phyloP scores from a whole-genome alignment of 1,140 invertebrate genomes.

The Monomorium pharaonis region DNA sequence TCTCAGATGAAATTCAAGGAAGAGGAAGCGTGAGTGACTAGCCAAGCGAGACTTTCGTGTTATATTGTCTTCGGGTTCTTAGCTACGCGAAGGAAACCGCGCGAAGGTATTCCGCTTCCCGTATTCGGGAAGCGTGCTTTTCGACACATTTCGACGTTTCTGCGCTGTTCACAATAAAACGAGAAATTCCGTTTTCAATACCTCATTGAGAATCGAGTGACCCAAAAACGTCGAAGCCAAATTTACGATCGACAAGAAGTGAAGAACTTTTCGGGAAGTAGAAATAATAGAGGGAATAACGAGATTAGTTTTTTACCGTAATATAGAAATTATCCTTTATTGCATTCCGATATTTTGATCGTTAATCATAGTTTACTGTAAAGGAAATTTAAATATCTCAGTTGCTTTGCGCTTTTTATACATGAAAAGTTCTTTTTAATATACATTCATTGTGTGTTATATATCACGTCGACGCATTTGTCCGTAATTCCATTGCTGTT shows the following conservation, averaged over 20 bases:
- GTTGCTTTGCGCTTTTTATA: not conserved
- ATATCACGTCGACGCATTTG: not conserved
- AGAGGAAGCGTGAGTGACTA: constrained; percentile 72
- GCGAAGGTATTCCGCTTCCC: not conserved
- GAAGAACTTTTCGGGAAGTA: not conserved
- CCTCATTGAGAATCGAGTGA: not conserved
- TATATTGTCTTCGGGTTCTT: constrained; percentile 66
- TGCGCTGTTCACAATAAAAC: not conserved
- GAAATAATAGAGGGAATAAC: not conserved
- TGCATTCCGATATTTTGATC: not conserved
- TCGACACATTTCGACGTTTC: not conserved
- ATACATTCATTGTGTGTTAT: not conserved
- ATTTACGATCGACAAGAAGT: constrained; percentile 5
- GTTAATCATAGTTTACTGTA: not conserved
- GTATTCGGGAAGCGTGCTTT: not conserved
- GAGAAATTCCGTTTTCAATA: not conserved
- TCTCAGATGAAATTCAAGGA: constrained; percentile 65
- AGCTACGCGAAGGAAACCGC: not conserved
- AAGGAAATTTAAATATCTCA: not conserved
- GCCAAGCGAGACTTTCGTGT: constrained; percentile 69
- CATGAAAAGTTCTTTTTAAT: not conserved
- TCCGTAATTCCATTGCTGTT: not conserved
- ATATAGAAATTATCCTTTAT: not conserved
- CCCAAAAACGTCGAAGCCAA: constrained; percentile 20
- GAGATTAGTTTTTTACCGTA: not conserved